Percentiles rank a stretch among this genome's conserved stretches.
Conservation (phyloP, 2,797 vertebrate species). For the Aphelocoma californica region DNA sequence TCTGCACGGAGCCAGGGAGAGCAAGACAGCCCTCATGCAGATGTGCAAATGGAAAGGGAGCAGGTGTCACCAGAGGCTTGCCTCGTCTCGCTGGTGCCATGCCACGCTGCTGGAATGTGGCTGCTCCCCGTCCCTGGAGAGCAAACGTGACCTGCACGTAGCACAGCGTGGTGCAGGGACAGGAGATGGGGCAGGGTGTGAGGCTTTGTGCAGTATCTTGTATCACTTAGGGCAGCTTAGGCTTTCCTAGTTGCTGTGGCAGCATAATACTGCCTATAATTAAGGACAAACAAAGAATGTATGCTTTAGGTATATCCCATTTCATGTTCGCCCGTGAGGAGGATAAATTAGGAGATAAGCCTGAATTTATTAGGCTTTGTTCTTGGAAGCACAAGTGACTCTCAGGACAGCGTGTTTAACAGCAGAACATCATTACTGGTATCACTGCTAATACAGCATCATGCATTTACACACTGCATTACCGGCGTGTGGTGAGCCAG, state of each 20-base stretch:
- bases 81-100: accelerated
- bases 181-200: not conserved
- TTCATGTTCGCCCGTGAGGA: not conserved
- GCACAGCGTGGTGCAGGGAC: not conserved
- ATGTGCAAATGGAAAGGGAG: not conserved
- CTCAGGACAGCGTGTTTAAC: not conserved
- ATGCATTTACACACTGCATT: not conserved
- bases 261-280: conserved; percentile 53
- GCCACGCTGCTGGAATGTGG: not conserved
- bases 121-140: not conserved
- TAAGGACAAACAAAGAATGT: conserved; percentile 41
- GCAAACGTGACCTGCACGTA: accelerated
- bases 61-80: not conserved
- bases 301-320: conserved; percentile 9
- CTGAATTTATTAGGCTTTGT: conserved; percentile 50
- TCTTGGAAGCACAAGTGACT: conserved; percentile 12
- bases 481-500: not conserved
- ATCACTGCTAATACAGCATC: not conserved
- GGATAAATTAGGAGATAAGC: conserved; percentile 41
- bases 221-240: not conserved
- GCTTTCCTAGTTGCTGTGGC: conserved; percentile 52
- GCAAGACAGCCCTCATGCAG: not conserved
- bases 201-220: not conserved
- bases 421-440: conserved; percentile 6
- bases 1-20: not conserved